Conservation (phyloP, 23 tunicate genomes). For the Clavelina lepadiformis region DNA sequence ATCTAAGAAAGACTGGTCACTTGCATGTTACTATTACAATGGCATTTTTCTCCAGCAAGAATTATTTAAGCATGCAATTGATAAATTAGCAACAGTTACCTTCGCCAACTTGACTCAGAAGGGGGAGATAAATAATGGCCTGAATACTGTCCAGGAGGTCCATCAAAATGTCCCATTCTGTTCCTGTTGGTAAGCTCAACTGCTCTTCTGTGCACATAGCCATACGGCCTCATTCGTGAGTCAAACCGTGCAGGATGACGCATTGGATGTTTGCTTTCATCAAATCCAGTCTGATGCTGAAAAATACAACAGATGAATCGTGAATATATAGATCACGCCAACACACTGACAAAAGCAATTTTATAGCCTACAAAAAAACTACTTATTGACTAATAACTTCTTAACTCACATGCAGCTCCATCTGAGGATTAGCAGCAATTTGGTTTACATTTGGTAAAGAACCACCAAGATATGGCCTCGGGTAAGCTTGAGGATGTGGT, state of each 20-base stretch:
- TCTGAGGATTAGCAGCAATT: slow-evolving; percentile 75
- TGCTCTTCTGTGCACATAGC: slow-evolving; percentile 55
- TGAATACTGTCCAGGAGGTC: slow-evolving; percentile 40
- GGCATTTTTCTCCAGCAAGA: no score
- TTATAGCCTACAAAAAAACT: neutral
- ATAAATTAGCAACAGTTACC: no score
- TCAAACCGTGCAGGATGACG: slow-evolving; percentile 72
- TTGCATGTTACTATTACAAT: no score
- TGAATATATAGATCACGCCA: neutral
- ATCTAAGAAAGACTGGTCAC: no score
- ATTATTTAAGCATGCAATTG: no score
- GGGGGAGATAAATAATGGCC: slow-evolving; percentile 73
- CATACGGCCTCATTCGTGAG: slow-evolving; percentile 77
- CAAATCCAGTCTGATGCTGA: slow-evolving; percentile 57
- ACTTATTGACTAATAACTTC: neutral
- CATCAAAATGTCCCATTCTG: slow-evolving; percentile 40
- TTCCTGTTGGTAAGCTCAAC: slow-evolving; percentile 44
- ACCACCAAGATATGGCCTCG: slow-evolving; percentile 78
- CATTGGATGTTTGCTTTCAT: slow-evolving; percentile 73
- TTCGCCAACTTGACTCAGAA: slow-evolving; percentile 89
- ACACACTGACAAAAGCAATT: neutral
- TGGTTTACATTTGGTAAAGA: slow-evolving; percentile 94
- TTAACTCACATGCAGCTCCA: slow-evolving; percentile 67
- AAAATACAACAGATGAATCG: neutral
- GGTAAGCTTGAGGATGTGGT: slow-evolving; percentile 79